Evolutionary conservation across 1,140 invertebrate genomes (phyloP), one percentile per base, ranked within the genome.

Genomic region (roundworm (Caenorhabditis elegans)): DNA sequence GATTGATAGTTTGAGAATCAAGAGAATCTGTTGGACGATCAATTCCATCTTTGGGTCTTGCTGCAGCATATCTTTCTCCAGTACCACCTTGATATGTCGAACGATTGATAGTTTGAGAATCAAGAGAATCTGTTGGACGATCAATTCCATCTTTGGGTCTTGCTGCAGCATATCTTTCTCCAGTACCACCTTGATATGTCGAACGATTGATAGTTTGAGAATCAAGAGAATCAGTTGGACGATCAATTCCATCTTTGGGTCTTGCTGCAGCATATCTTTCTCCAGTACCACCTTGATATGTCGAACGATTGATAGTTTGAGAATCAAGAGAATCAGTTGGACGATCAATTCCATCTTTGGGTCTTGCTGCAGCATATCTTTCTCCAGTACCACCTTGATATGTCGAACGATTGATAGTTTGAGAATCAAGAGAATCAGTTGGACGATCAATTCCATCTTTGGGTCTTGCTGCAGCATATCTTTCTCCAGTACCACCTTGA

Each of bases 251-350:
- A 60, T 60, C 53, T 34, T 60, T 60, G 15, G 53, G 53, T 34
- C 53, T 31, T 15, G 53, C 17, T 15, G 53, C 53, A 17, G 8
- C 10, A 34, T 34, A 60, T 34, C 53, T 60, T 5, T 60, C 53
- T 60, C 53, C 53, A 34, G 53, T 60, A 17, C 53, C 53, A 24
- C 53, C 53, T 60, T 60, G 53, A 60, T 60, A 60, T 10, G 53
- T 60, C 15, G 53, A 60, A 15, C 53, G 8, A n/a, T 60, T 60
- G 53, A 60, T 60, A 3, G 53, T 60, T n/a, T 26, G 31, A 8
- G 53, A 60, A 22, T 60, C 53, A 0, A 60, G 31, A 15, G 28
- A 31, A 34, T 60, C 53, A 60, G 53, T 60, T 17, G 53, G 53
- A 60, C 53, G 53, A 60, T 60, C 53, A 34, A 60, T 60, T 2